phyloP scores from a whole-genome alignment of 2,113 vertebrate species.

The Tachysurus fulvidraco region DNA sequence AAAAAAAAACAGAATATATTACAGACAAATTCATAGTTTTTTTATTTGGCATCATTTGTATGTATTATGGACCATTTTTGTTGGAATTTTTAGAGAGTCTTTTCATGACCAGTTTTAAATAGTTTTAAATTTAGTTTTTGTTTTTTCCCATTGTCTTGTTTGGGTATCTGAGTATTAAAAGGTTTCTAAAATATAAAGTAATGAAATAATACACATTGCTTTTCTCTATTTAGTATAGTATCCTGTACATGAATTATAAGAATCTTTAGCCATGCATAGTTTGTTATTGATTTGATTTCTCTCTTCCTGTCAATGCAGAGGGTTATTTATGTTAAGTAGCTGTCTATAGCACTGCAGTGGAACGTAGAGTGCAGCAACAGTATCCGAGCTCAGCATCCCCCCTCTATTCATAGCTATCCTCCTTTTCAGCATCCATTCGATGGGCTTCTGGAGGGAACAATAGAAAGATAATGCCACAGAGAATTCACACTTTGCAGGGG shows the following conservation, averaged over 20 bases:
- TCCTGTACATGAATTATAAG: neutral
- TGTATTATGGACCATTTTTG: neutral
- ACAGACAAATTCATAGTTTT: neutral
- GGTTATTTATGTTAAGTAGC: conserved; percentile 31
- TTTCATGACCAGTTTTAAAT: neutral
- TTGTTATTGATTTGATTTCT: neutral
- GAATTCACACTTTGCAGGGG: conserved; percentile 3
- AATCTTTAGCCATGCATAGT: neutral
- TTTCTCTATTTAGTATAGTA: neutral
- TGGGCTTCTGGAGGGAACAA: conserved; percentile 31
- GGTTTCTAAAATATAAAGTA: neutral
- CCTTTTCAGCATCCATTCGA: conserved; percentile 40
- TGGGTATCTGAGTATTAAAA: neutral
- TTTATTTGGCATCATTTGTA: neutral
- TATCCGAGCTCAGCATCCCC: conserved; percentile 43
- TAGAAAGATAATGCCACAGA: conserved; percentile 12
- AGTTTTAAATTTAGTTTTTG: neutral
- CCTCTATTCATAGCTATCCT: conserved; percentile 35
- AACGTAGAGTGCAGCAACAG: conserved; percentile 24
- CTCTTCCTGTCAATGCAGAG: neutral
- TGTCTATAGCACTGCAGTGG: conserved; percentile 37
- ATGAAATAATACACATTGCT: neutral
- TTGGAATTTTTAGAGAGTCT: neutral
- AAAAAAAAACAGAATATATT: neutral
- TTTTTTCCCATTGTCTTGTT: neutral